Evolutionary conservation across 2,113 vertebrate species (phyloP), one percentile per base, ranked within the genome.

Genomic region (Psilopogon haemacephalus): DNA sequence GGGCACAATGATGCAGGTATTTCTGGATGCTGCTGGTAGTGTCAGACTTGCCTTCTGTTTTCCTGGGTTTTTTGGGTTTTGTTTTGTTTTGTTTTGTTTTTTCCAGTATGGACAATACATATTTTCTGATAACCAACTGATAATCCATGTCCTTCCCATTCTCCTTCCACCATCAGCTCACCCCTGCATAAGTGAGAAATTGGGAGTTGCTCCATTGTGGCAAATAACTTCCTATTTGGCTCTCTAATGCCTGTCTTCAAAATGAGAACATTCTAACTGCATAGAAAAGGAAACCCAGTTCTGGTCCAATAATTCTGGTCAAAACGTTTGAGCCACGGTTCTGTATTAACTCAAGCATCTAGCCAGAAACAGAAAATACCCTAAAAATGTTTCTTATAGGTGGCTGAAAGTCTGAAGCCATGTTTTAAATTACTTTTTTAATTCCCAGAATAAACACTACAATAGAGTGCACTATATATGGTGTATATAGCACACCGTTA

Each of bases 1-100:
- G 20, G 32, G 14, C 0, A 1, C n/a, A 74, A 14, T 0, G 0
- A 52, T 24, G 32, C 23, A 67, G 59, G 58, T 1, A 5, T 7
- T 74, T 90, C 32, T 55, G 40, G 52, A 63, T 23, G 17, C 19
- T 86, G 33, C 65, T 42, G 28, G 13, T 30, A n/a, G 32, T 59
- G 15, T 67, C 68, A 93, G 74, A 44, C 6, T 33, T n/a, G 33
- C 11, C 15, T 48, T 70, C 30, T 63, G 8, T 32, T 80, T 67
- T 80, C 60, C 60, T 38, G 24, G 79, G n/a, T 6, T 88, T 91
- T 74, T 81, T 27, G 23, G 48, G 48, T 50, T 50, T 19, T 18
- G n/a, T n/a, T 42, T 42, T 42, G 12, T 6, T 42, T 42, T 52
- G 27, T 27, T 27, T 54, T 26, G n/a, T n/a, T 15, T 28, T 8